These are phyloP conservation scores for Bombus difficillimus DNA, from an alignment of 1,140 invertebrate species.

Conservation along the genomic window DNA sequence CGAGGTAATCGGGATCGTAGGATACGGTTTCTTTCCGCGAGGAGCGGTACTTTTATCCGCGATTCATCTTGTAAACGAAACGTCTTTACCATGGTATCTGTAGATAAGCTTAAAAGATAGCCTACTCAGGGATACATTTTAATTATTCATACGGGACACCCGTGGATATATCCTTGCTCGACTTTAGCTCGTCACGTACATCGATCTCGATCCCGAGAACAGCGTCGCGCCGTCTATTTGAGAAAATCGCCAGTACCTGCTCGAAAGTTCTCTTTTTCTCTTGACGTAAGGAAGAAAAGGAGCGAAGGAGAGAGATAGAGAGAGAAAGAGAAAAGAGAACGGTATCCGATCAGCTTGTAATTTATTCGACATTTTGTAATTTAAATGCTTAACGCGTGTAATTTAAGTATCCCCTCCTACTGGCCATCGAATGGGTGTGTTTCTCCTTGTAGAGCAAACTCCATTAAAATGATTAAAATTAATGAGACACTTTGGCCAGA, in stretches of 20 bases:
- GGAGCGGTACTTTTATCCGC: not conserved
- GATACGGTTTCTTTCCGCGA: not conserved
- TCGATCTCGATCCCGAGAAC: conserved; percentile 37
- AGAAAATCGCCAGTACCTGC: conserved; percentile 34
- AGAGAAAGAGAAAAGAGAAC: not conserved
- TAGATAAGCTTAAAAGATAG: conserved; percentile 45
- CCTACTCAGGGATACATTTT: conserved; percentile 41
- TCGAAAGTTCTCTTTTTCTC: not conserved
- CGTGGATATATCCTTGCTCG: conserved; percentile 49
- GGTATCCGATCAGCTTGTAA: not conserved
- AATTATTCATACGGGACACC: conserved; percentile 52
- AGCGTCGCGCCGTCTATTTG: conserved; percentile 27
- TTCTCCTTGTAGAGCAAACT: not conserved
- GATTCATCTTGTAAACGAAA: conserved; percentile 34
- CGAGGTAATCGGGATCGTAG: not conserved
- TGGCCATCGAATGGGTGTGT: not conserved
- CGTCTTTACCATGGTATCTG: conserved; percentile 30
- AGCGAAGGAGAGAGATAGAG: too few species aligned
- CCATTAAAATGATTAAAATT: conserved; percentile 19
- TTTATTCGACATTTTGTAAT: conserved; percentile 46
- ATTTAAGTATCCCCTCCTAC: not conserved
- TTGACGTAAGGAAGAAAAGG: not conserved
- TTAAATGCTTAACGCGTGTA: conserved; percentile 27
- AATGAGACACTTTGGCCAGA: not conserved
- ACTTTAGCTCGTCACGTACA: conserved; percentile 42